Evolutionary conservation across 2,888 invertebrate genomes (phyloP), one percentile per base, ranked within the genome.

Genomic region (Cephalotes varians): DNA sequence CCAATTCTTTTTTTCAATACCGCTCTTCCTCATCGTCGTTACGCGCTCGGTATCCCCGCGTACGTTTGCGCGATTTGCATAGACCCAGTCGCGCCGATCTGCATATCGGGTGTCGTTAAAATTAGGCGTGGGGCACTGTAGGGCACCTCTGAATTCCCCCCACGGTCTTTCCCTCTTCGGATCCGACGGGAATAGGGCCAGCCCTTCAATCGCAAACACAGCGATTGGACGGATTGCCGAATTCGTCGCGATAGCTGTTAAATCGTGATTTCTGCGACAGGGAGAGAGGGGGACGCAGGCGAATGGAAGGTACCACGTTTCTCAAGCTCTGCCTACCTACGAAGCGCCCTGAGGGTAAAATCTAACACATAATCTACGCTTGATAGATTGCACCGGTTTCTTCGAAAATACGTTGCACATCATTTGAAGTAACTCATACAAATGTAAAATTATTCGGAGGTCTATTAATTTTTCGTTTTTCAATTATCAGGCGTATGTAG

Each of bases 41-140:
- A 79, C 83, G 81, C 71, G 54, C 81, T 83, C 85, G 49, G 76
- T 64, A 40, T 84, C 73, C 74, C 73, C 86, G 82, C 79, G 83
- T 81, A 84, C 83, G 85, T 84, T 84, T 85, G 86, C 83, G 82
- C 89, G 89, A 94, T 94, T 94, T 94, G 93, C 94, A 94, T 94
- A 93, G 92, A 93, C 92, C 91, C 92, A 87, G 91, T 91, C 89
- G 87, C 85, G 90, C 87, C 89, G 92, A 94, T 94, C 93, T 93
- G 93, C 93, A 93, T 94, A 94, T 94, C 94, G 94, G 93, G 93
- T 94, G 92, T 93, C 94, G 93, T 93, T 94, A 91, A 92, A 94
- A 93, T 94, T 94, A 92, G 92, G 92, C 93, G 91, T 86, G 77
- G 67, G 54, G 92, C 91, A 91, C 89, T 87, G 85, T 88, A 79